Base-by-base conservation (phyloP, 2,797 vertebrate species). In the Xenentodon cancila region DNA sequence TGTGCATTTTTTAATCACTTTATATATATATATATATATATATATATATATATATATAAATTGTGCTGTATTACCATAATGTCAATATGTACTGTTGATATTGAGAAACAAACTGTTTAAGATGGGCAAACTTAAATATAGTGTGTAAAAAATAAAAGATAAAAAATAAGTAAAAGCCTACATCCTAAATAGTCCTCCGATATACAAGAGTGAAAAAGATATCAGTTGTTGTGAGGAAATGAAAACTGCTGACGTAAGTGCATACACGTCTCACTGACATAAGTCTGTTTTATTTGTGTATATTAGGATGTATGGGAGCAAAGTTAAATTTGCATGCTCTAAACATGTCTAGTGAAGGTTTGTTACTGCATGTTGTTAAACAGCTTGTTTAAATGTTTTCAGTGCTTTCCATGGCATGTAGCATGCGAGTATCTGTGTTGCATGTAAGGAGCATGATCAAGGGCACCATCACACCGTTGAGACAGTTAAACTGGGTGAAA, bases 401-500 rank as follows among this genome's bases (percentile, higher is more conserved):
- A 81, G 77, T 84, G 75, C 74, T 34, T 69, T 42, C 13, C 11
- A 4, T 72, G 57, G 20, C 57, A 49, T 82, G 71, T 67, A 50
- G 25, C 59, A 40, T 16, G 21, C 62, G 68, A 47, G 62, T 71
- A 77, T 76, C 58, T 52, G 60, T 67, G 76, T 85, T 68, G 75
- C 78, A 81, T 89, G 83, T 82, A 64, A 70, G 69, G 74, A 88
- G 66, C 84, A 85, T 85, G 89, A 88, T 88, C 83, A 90, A 89
- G 88, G 87, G 60, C 78, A 75, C 53, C 71, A 84, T 76, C 79
- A 84, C 81, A 85, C 87, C 80, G 71, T 84, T 80, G 89, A 91
- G 87, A 90, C 85, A 37, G 80, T 89, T 81, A 88, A 92, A 92
- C 82, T 92, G 85, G 90, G 88, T 85, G 89, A 93, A 93, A 92